phyloP scores from a whole-genome alignment of 2,888 invertebrate genomes.

The Philonicus albiceps region DNA sequence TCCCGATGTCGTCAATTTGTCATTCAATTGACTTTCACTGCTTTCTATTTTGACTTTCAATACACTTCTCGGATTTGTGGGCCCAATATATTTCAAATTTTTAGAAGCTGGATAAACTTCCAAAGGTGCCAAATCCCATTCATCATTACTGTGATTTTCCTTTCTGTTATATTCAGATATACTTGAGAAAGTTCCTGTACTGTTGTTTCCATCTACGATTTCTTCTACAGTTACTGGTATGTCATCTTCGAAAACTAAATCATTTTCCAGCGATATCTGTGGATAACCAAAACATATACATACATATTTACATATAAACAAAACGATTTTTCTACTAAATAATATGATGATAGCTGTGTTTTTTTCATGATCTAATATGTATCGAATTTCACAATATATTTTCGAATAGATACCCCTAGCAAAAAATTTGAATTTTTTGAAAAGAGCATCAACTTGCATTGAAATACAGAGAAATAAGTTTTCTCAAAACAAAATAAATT shows the following conservation, averaged over 20 bases:
- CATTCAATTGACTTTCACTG: not conserved
- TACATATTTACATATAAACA: no score
- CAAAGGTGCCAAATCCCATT: constrained; percentile 44
- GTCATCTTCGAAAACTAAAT: constrained; percentile 64
- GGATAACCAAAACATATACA: not conserved
- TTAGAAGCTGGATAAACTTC: constrained; percentile 45
- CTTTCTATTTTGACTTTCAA: constrained; percentile 47
- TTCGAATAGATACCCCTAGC: no score
- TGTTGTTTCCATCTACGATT: constrained; percentile 44
- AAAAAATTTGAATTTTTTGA: no score
- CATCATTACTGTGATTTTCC: not conserved
- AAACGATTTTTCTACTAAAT: no score
- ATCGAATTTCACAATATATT: no score
- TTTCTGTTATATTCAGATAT: not conserved
- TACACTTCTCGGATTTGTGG: constrained; percentile 47
- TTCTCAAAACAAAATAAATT: no score
- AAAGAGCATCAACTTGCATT: no score
- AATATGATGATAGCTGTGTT: no score
- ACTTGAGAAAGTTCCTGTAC: not conserved
- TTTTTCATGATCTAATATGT: no score
- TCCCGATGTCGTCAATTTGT: constrained; percentile 13
- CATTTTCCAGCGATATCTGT: not conserved
- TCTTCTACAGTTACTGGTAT: constrained; percentile 66
- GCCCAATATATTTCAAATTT: constrained; percentile 45
- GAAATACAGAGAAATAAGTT: no score